Conservation (phyloP, 2,888 invertebrate genomes). For the Pemphredon lugubris region DNA sequence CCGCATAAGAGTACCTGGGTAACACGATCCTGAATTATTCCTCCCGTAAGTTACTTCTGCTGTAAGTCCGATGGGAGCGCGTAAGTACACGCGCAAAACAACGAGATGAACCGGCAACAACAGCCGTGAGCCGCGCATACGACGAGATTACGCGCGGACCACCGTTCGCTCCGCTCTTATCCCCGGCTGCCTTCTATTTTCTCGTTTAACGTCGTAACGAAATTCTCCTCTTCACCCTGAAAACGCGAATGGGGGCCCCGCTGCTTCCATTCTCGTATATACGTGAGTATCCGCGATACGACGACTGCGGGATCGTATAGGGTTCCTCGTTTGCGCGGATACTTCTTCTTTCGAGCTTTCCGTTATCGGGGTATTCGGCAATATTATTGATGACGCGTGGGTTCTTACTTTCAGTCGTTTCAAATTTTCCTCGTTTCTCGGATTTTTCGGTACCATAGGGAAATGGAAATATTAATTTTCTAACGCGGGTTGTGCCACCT, state of each 20-base stretch:
- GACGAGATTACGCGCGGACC: constrained; percentile 49
- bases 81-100: constrained; percentile 20
- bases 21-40: constrained; percentile 62
- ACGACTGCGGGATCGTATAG: neutral
- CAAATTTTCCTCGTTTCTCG: too few relatives aligned
- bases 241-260: constrained; percentile 1
- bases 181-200: constrained; percentile 18
- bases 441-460: too few relatives aligned
- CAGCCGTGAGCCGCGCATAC: constrained; percentile 14
- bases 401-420: too few relatives aligned
- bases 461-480: too few relatives aligned
- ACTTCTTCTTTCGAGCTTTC: too few relatives aligned
- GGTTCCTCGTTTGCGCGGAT: too few relatives aligned
- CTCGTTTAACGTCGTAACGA: constrained; percentile 15
- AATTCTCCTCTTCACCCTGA: constrained; percentile 4
- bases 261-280: constrained; percentile 10
- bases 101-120: constrained; percentile 21
- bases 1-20: constrained; percentile 31
- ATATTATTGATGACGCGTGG: too few relatives aligned
- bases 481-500: too few relatives aligned
- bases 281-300: constrained; percentile 2
- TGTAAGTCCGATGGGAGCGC: constrained; percentile 46
- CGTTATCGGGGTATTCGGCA: too few relatives aligned
- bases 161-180: constrained; percentile 17
- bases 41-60: constrained; percentile 53